Conservation (phyloP, 1,140 invertebrate species). For the Drosophila cardini region DNA sequence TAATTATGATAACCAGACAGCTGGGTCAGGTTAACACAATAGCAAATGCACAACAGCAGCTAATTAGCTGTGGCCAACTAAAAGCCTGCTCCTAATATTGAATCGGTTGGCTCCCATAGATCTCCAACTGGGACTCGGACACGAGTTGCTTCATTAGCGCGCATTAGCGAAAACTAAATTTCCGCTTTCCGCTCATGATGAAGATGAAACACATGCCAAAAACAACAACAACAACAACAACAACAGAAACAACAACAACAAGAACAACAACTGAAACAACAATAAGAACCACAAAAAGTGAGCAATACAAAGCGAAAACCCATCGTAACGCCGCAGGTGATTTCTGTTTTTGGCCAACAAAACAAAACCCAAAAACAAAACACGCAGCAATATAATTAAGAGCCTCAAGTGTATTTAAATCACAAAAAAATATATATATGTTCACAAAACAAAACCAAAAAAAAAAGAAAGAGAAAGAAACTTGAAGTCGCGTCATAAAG, state of each 20-base stretch:
- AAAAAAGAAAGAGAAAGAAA: conserved; percentile 34
- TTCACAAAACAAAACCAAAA: conserved; percentile 16
- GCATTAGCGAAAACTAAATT: conserved; percentile 79
- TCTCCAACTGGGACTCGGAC: conserved; percentile 66
- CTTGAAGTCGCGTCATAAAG: conserved; percentile 51
- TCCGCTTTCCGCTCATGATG: conserved; percentile 67
- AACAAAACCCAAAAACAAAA: conserved; percentile 41
- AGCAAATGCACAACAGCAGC: conserved; percentile 56
- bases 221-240: conserved; percentile 22
- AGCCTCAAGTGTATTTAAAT: conserved; percentile 76
- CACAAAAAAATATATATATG: conserved; percentile 47
- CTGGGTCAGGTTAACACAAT: conserved; percentile 55
- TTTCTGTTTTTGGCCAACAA: conserved; percentile 52
- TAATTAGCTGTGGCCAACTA: conserved; percentile 71
- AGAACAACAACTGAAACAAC: conserved; percentile 7
- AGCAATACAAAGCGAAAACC: conserved; percentile 37
- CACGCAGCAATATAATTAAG: conserved; percentile 75
- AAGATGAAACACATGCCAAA: conserved; percentile 79
- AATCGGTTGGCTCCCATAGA: conserved; percentile 35
- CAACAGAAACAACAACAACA: conserved; percentile 3
- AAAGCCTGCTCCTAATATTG: conserved; percentile 71
- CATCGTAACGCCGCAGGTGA: conserved; percentile 68
- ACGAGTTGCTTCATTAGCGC: conserved; percentile 73
- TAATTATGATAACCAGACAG: conserved; percentile 76
- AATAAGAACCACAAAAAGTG: conserved; percentile 46